Evolutionary conservation across 2,888 invertebrate genomes (phyloP), one percentile per base, ranked within the genome.

Genomic region (Dryobotodes eremita): DNA sequence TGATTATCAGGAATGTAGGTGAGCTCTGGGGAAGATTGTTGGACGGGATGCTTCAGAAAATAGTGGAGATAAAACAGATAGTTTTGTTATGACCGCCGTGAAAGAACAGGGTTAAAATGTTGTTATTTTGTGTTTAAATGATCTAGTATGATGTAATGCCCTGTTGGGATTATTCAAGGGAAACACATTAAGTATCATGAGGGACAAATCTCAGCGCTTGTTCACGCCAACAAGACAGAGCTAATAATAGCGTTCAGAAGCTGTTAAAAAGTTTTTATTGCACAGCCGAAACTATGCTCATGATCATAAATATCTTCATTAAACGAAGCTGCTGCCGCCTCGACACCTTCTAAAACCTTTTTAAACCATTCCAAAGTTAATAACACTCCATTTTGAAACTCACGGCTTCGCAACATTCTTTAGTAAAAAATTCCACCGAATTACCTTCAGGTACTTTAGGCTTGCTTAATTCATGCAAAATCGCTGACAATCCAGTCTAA

Each of bases 401-500:
- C 82, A 82, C 82, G 70, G 66, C 79, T 68, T 75, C 59, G 53
- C 76, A 65, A 75, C 77, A 82, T 83, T 81, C 82, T 85, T 80
- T 62, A 48, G 53, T 74, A 62, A 85, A 88, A 86, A 88, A 88
- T 83, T 88, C 80, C 77, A 77, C 69, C 65, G 77, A 77, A 79
- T 86, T 88, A 86, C 84, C 79, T 73, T 65, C 78, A 81, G 73
- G 75, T 88, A 79, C 75, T 77, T 80, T 78, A 75, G 59, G 73
- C 78, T 77, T 62, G 74, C 75, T 81, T 82, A 89, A 89, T 88
- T 88, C 83, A 84, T 82, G 82, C 80, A 81, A 85, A 86, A 84
- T 88, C 85, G 80, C 88, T 83, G 86, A 86, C 86, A 89, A 89
- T 86, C 69, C 82, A 80, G 71, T 76, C 84, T 88, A 90, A 88